Percentiles rank a stretch among this genome's conserved stretches.
phyloP scores from a whole-genome alignment of 2,113 vertebrate species.

The Patagioenas fasciata region DNA sequence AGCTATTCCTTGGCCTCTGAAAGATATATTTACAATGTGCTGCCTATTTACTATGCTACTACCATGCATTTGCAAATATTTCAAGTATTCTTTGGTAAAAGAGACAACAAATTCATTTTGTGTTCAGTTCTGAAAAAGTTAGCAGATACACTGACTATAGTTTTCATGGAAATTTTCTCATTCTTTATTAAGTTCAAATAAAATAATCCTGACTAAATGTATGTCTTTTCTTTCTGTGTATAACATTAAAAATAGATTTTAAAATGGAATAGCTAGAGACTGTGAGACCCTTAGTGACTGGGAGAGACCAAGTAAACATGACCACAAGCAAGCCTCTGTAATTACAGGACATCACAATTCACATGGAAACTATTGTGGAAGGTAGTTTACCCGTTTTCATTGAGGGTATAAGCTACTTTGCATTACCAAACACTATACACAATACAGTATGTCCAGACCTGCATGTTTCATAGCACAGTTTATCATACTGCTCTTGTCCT shows the following conservation, averaged over 20 bases:
- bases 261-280: not conserved
- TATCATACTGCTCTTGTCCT: not conserved
- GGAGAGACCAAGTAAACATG: not conserved
- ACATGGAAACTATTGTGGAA: not conserved
- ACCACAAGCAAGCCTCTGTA: not conserved
- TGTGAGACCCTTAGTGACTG: not conserved
- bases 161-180: not conserved
- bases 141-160: not conserved
- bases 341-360: not conserved
- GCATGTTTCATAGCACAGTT: not conserved
- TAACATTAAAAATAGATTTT: not conserved
- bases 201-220: not conserved
- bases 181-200: not conserved
- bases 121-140: not conserved
- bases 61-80: not conserved
- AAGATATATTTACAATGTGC: not conserved
- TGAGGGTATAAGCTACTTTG: not conserved
- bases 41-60: not conserved
- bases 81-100: not conserved
- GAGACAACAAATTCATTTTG: not conserved
- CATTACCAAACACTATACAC: not conserved
- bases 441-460: not conserved
- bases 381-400: not conserved
- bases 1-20: constrained; percentile 19
- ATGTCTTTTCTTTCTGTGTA: not conserved